Percentiles rank a stretch among this genome's conserved stretches.
Evolutionary conservation across 2,113 vertebrate genomes (phyloP).

Genomic region (Triplophysa tibetana): DNA sequence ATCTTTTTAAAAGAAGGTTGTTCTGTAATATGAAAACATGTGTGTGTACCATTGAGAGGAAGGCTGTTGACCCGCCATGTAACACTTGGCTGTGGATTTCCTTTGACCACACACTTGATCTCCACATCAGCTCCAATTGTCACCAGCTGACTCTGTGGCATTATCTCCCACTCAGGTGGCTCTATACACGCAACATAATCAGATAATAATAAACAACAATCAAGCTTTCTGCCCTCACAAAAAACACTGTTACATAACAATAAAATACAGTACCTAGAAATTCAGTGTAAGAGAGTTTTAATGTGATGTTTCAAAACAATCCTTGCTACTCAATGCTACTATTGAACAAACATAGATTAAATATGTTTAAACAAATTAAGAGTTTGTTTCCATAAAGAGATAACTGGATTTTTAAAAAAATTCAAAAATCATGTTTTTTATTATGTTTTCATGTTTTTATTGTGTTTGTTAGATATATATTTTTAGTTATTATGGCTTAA

Average conservation of each 20-base stretch:
- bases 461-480: no score
- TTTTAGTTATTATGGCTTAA: no score
- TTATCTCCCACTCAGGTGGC: constrained; percentile 84
- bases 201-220: neutral
- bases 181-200: constrained; percentile 69
- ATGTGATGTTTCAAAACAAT: no score
- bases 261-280: no score
- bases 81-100: constrained; percentile 80
- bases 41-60: constrained; percentile 77
- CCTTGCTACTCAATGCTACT: no score
- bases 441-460: no score
- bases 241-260: no score
- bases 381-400: no score
- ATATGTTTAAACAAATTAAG: neutral
- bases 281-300: no score
- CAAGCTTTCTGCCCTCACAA: no score
- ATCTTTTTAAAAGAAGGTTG: neutral
- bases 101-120: constrained; percentile 83
- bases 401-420: no score
- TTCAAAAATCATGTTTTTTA: no score
- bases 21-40: neutral
- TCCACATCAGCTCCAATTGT: constrained; percentile 78
- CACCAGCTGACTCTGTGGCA: constrained; percentile 81
- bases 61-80: constrained; percentile 85
- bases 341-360: neutral